A percentile compares a stretch with the other conserved stretches of the same genome.
Conservation (phyloP, 2,113 vertebrate species). For the Raphicerus campestris region DNA sequence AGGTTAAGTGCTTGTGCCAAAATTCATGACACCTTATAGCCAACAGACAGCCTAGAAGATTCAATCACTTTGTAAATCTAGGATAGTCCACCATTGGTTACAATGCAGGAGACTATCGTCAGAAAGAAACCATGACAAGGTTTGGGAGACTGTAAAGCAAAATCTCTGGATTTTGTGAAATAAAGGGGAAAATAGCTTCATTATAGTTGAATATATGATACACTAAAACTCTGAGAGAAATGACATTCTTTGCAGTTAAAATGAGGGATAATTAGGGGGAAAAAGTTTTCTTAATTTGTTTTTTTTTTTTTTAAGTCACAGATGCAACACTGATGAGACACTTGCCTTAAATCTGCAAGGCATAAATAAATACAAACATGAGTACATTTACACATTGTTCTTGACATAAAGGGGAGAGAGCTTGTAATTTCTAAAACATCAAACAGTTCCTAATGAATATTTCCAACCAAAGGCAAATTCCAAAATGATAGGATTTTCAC, state of each 20-base stretch:
- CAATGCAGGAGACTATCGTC: background rate
- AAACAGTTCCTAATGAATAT: background rate
- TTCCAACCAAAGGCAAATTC: background rate
- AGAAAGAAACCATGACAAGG: background rate
- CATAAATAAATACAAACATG: background rate
- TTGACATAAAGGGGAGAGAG: background rate
- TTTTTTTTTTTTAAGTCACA: background rate
- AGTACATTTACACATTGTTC: background rate
- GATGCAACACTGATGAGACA: background rate
- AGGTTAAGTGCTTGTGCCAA: background rate
- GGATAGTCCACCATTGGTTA: background rate
- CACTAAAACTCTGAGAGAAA: constrained; percentile 17
- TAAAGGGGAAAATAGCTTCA: constrained; percentile 22
- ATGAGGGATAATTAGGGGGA: background rate
- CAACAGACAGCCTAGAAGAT: background rate
- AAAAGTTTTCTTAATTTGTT: constrained; percentile 16
- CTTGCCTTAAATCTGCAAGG: background rate
- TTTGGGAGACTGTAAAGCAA: background rate
- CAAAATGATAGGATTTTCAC: background rate
- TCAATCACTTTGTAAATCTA: background rate
- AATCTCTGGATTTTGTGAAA: background rate
- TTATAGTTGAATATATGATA: constrained; percentile 11
- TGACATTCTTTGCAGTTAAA: background rate
- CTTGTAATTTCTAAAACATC: background rate
- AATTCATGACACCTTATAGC: constrained; percentile 7